phyloP scores from a whole-genome alignment of 2,797 vertebrate species.

The Mormyrus hasselquistii region DNA sequence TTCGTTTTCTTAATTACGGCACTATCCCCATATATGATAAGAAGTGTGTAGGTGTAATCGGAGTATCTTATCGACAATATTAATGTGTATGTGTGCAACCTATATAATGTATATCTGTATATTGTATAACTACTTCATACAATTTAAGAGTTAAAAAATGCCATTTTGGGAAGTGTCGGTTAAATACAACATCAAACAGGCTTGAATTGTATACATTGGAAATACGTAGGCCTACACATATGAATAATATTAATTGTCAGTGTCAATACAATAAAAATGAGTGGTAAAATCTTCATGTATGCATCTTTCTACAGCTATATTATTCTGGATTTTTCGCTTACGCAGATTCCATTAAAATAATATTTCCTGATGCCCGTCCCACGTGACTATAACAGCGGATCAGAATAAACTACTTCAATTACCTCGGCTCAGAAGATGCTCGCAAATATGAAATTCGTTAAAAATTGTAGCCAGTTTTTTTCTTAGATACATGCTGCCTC shows the following conservation, averaged over 20 bases:
- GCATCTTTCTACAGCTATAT: background rate
- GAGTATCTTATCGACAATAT: background rate
- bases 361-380: background rate
- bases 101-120: background rate
- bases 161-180: background rate
- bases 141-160: background rate
- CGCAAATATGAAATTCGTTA: conserved; percentile 14
- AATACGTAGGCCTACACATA: background rate
- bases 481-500: conserved; percentile 16
- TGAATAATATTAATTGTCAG: background rate
- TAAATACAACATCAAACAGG: background rate
- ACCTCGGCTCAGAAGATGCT: conserved; percentile 9
- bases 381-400: background rate
- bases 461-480: conserved; percentile 5
- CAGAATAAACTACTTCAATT: background rate
- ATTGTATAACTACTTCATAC: background rate
- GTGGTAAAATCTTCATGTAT: background rate
- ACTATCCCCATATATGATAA: background rate
- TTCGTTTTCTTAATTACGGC: background rate
- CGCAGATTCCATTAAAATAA: background rate
- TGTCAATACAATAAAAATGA: background rate
- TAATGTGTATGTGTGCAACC: background rate
- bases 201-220: background rate
- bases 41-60: background rate
- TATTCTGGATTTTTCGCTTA: background rate